Percentiles rank a stretch among this genome's conserved stretches.
Evolutionary conservation across 2,888 invertebrate species (phyloP).

Genomic region (Lysandra bellargus): DNA sequence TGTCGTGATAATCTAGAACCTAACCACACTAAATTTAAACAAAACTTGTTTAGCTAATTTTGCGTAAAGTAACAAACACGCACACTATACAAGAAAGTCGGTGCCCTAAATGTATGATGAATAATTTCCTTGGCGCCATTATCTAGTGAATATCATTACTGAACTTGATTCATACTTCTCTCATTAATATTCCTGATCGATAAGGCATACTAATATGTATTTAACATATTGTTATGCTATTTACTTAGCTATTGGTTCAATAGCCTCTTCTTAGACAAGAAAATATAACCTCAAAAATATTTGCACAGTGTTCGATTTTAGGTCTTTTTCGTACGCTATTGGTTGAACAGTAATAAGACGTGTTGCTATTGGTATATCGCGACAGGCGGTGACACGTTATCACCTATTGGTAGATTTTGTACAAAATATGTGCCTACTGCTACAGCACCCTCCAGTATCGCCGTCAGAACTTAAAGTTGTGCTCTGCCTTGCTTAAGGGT

Average conservation of each 20-base stretch:
- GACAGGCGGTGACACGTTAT: too few relatives aligned
- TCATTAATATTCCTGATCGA: slow-evolving; percentile 22
- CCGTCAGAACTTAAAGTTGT: too few relatives aligned
- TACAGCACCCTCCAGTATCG: too few relatives aligned
- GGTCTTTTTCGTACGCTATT: too few relatives aligned
- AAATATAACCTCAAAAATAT: not conserved
- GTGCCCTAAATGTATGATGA: not conserved
- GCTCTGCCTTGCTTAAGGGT: too few relatives aligned
- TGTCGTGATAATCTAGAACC: not conserved
- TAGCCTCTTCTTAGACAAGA: not conserved
- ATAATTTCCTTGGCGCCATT: slow-evolving; percentile 28
- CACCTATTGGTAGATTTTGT: too few relatives aligned
- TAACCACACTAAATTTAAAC: not conserved
- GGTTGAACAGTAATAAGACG: too few relatives aligned
- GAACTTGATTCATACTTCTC: slow-evolving; percentile 22
- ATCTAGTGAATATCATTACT: slow-evolving; percentile 17
- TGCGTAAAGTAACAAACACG: not conserved
- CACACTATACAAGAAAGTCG: not conserved
- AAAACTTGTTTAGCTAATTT: too few relatives aligned
- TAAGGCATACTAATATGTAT: slow-evolving; percentile 15
- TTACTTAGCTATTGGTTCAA: not conserved
- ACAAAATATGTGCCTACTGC: too few relatives aligned
- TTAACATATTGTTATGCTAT: not conserved
- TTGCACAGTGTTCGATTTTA: not conserved
- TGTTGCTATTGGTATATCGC: too few relatives aligned